Evolutionary conservation across 2,797 vertebrate genomes (phyloP).

Genomic region (Harpagifer antarcticus): DNA sequence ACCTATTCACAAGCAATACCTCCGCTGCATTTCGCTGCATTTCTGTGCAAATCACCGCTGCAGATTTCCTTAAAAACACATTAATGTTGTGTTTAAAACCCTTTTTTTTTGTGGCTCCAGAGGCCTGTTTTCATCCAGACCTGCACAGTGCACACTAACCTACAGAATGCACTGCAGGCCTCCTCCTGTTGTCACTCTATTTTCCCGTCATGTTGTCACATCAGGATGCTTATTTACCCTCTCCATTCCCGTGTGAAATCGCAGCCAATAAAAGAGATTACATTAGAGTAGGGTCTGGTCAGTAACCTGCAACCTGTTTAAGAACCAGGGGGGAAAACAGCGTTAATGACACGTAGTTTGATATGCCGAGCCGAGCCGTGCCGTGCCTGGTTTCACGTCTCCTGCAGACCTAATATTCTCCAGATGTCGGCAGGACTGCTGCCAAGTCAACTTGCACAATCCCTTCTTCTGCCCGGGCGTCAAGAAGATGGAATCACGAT

Average conservation of each 20-base stretch:
- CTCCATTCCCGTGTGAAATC: conserved; percentile 4
- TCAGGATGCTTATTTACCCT: conserved; percentile 39
- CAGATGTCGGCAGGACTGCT: conserved; percentile 83
- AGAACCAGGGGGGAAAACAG: conserved; percentile 8
- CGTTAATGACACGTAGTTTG: conserved; percentile 80
- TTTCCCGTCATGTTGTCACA: conserved; percentile 24
- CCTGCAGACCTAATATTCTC: conserved; percentile 84
- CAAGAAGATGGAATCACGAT: conserved; percentile 72
- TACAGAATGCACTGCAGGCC: conserved; percentile 45
- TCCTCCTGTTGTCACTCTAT: conserved; percentile 41
- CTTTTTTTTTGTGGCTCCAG: neutral
- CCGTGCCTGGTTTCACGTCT: conserved; percentile 80
- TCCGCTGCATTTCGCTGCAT: conserved; percentile 29
- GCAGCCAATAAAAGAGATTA: neutral
- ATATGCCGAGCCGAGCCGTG: conserved; percentile 75
- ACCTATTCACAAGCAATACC: conserved; percentile 51
- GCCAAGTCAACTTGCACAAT: conserved; percentile 89
- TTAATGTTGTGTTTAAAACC: neutral
- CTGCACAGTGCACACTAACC: conserved; percentile 29
- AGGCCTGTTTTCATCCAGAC: conserved; percentile 13
- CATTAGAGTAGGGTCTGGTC: neutral
- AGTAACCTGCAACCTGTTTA: conserved; percentile 54
- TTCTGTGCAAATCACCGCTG: conserved; percentile 17
- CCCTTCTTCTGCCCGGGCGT: conserved; percentile 80
- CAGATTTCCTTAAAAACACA: neutral